Evolutionary conservation across 2,113 vertebrate species (phyloP), one percentile per base, ranked within the genome.

Genomic region (Aegithalos caudatus): DNA sequence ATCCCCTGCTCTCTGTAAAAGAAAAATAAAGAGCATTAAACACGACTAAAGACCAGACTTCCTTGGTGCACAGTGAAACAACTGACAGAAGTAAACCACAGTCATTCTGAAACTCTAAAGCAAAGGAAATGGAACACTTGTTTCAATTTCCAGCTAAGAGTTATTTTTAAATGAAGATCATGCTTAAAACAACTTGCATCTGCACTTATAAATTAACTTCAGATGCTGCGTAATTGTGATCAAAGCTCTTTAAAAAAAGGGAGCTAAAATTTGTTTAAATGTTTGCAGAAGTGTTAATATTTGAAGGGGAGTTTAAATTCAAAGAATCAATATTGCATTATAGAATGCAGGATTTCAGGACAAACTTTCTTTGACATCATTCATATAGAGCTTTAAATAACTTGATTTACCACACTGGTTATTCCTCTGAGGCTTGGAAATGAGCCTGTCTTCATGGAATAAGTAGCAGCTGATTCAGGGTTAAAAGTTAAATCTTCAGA

Each of bases 1-100:
- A 92, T 98, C 98, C 64, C 98, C 97, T 84, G 98, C 95, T 97
- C 98, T 98, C 98, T 98, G 98, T 10, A 83, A 96, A 90, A 94
- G 88, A 76, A 96, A 92, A 95, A 78, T 62, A 81, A 94, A 91
- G 35, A 95, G 82, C 5, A 81, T 96, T 97, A 90, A 96, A 72
- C 66, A 81, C 15, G 0, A 23, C 50, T 56, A 35, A 51, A 84
- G 28, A 53, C 60, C 28, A n/a, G 12, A 66, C 79, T 87, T 93
- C 88, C 85, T 81, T 33, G 35, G 47, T 69, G 38, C 40, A 6
- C 25, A 45, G 35, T 3, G 2, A n/a, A 54, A 88, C 48, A 53
- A 64, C 23, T 20, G 45, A 33, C 53, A 81, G 70, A 81, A 82
- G 81, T 18, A 92, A 95, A 95, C 76, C 95, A 84, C 92, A 91